phyloP scores from a whole-genome alignment of 2,113 vertebrate genomes.

The Argyrosomus japonicus region DNA sequence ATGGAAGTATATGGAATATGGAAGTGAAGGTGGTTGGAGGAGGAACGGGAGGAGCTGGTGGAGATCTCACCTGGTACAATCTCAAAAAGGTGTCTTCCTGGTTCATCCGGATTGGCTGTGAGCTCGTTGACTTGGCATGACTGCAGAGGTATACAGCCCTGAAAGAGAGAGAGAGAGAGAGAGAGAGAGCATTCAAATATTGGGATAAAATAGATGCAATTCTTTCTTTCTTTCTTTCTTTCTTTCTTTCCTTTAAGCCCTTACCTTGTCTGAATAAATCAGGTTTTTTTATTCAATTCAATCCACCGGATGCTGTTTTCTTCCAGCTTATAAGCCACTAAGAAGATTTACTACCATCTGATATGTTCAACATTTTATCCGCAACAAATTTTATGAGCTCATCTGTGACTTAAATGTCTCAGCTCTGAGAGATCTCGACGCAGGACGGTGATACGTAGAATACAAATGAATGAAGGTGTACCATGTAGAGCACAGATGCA shows the following conservation, averaged over 20 bases:
- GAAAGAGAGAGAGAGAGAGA: conserved; percentile 25
- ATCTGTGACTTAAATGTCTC: not conserved
- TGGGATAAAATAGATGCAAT: not conserved
- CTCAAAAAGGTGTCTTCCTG: conserved; percentile 91
- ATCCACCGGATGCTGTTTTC: not conserved
- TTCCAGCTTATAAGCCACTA: not conserved
- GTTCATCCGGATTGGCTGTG: conserved; percentile 88
- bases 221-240: not conserved
- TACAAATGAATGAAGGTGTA: not conserved
- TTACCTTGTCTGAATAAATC: not conserved
- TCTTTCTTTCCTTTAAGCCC: not conserved
- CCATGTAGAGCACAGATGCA: not conserved
- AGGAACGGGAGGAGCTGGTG: not conserved
- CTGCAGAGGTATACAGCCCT: conserved; percentile 93
- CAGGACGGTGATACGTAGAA: no score
- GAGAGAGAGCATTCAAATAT: not conserved
- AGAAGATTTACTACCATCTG: not conserved
- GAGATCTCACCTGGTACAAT: conserved; percentile 88
- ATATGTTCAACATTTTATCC: not conserved
- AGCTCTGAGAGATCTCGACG: not conserved
- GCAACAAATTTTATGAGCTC: not conserved
- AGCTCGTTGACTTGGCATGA: conserved; percentile 90
- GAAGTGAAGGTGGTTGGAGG: not conserved
- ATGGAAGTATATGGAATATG: not conserved
- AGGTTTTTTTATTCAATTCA: not conserved